Evolutionary conservation across 2,113 vertebrate species (phyloP), one percentile per base, ranked within the genome.

Genomic region (Gobiocypris rarus): DNA sequence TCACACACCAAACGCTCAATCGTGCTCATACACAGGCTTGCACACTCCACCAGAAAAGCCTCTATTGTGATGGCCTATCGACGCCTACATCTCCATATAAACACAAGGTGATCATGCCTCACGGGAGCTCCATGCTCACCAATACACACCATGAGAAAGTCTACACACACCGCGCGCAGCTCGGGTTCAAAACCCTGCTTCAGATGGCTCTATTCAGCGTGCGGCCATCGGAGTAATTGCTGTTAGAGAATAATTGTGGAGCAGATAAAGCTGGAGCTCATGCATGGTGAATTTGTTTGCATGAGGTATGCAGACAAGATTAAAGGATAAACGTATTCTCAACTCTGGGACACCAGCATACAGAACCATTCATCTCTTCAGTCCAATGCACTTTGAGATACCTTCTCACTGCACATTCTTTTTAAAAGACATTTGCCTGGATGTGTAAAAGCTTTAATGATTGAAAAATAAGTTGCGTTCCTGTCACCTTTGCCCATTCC

Each of bases 321-420:
- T 56, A 83, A 45, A 75, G 15, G 54, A 54, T 61, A 80, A 34
- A 84, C 41, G 63, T 26, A 65, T 67, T 54, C 11, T 67, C 28
- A 70, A 15, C 48, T 67, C n/a, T 13, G 50, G 63, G 84, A 78
- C 75, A 45, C 71, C 76, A 74, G 61, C 56, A 91, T 80, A 90
- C 79, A 81, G 83, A 90, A 88, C 86, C 88, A 86, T 87, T 89
- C 87, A 76, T 56, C 61, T 28, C 22, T 50, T 81, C 63, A 31
- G 4, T 34, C 31, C 45, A 81, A 34, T 81, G 24, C 26, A 67
- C 43, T 50, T 81, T 26, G 50, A 26, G 41, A n/a, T 31, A 65
- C 24, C 56, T 61, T 14, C 58, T 61, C 13, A 19, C 59, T 4
- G 0, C 14, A 58, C 24, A 15, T 41, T 38, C 28, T 82, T 45